Conservation (phyloP, 2,888 invertebrate genomes). For the Hypolimnas misippus region DNA sequence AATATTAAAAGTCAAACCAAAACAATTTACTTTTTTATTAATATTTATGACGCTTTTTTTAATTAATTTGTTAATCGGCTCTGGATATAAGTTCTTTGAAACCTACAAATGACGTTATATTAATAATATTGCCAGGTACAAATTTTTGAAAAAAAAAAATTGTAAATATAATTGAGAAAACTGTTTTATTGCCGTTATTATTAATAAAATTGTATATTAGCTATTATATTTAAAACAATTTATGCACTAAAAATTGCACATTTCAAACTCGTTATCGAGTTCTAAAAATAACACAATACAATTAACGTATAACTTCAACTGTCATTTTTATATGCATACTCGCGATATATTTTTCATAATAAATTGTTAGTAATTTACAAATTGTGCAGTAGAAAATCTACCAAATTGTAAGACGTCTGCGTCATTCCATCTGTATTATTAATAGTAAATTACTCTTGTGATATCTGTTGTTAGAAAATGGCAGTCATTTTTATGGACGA, state of each 20-base stretch:
- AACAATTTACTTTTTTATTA: no score
- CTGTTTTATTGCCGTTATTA: slow-evolving; percentile 26
- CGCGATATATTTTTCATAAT: slow-evolving; percentile 10
- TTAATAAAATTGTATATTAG: slow-evolving; percentile 26
- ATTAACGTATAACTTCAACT: slow-evolving; percentile 3
- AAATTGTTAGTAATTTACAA: slow-evolving; percentile 25
- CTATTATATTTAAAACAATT: slow-evolving; percentile 31
- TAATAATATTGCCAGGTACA: neutral
- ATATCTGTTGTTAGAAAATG: slow-evolving; percentile 33
- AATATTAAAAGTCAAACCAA: neutral
- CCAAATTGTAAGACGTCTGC: slow-evolving; percentile 29
- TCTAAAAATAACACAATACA: slow-evolving; percentile 23
- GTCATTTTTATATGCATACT: slow-evolving; percentile 17
- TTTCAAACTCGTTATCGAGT: slow-evolving; percentile 16
- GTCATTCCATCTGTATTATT: neutral
- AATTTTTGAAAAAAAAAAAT: neutral
- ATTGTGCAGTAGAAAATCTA: slow-evolving; percentile 39
- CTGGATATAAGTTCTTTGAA: no score
- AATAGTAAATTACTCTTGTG: slow-evolving; percentile 13
- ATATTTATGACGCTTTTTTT: no score
- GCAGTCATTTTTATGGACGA: slow-evolving; percentile 29
- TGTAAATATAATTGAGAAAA: slow-evolving; percentile 2
- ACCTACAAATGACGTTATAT: no score
- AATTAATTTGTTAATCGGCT: no score
- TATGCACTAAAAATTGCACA: slow-evolving; percentile 45